Evolutionary conservation across 1,140 invertebrate genomes (phyloP).

Genomic region (Littorina saxatilis): DNA sequence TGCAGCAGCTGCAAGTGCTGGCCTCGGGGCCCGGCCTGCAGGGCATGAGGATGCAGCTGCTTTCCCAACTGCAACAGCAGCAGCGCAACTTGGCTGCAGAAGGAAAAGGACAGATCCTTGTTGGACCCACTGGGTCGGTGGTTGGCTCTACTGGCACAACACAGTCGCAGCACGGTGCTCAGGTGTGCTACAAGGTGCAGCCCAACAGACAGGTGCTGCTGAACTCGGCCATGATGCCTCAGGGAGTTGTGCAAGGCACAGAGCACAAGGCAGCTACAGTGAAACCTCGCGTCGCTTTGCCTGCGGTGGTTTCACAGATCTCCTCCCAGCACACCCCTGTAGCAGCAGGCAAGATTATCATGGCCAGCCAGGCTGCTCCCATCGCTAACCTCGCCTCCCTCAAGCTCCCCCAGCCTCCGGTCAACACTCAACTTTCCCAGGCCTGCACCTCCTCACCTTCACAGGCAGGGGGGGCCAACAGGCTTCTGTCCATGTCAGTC

Average conservation of each 20-base stretch:
- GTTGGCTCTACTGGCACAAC: too few relatives aligned
- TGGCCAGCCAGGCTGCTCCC: background rate
- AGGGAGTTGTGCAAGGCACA: background rate
- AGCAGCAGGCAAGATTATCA: background rate
- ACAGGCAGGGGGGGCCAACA: background rate
- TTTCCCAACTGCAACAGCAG: conserved; percentile 7
- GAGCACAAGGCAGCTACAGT: background rate
- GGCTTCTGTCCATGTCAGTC: background rate
- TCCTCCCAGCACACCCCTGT: background rate
- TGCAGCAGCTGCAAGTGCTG: conserved; percentile 24
- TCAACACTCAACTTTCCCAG: background rate
- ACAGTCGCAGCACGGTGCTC: background rate
- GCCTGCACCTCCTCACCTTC: background rate
- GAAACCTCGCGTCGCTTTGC: background rate
- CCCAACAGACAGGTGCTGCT: background rate
- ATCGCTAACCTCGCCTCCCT: background rate
- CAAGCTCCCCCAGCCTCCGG: background rate
- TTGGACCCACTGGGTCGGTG: too few relatives aligned
- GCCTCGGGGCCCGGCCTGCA: background rate
- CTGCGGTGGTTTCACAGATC: background rate
- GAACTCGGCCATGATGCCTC: background rate
- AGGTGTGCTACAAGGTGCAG: conserved; percentile 22
- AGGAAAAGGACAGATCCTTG: too few relatives aligned
- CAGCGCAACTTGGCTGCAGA: background rate
- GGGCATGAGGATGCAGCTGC: background rate